Base-by-base conservation (phyloP, 2,113 vertebrate species). In the Steatornis caripensis region DNA sequence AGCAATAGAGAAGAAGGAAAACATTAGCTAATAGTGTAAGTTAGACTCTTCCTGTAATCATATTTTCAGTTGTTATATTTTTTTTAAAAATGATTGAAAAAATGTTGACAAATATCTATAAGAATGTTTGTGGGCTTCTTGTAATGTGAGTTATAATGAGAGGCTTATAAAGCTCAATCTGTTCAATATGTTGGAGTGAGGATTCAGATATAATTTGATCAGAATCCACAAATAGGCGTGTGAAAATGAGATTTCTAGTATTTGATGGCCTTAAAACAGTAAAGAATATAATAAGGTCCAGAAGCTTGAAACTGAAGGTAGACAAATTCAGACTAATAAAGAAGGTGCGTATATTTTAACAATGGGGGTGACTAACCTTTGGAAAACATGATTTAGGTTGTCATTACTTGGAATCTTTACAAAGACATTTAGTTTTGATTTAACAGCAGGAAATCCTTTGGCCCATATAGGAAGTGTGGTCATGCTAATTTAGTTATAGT, bases 191-290 rank as follows among this genome's bases (percentile, higher is more conserved):
- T 87, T 78, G 66, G 48, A 91, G n/a, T 75, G 53, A 85, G 64
- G 55, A 95, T 95, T 95, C 89, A 76, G 45, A 49, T 57, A 53
- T 87, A 71, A 89, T 96, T 87, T 92, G 66, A 88, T 88, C 82
- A 72, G 36, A 82, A 57, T 65, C 48, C 24, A 75, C 41, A 85
- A 79, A 76, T 53, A 87, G 29, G 45, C 76, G 45, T 48, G 79
- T 54, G 70, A 79, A 87, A 87, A 96, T 81, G 46, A 93, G 62
- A 86, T 92, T 88, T 82, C 46, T 93, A 37, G 60, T 84, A 71
- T 74, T 65, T 61, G 78, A 72, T 90, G 48, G 24, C 34, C 61
- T 87, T 85, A 89, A 87, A 87, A 19, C 12, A 36, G 13, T 79
- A 60, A 79, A 60, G 58, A 60, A 27, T 51, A 8, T 65, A 45